These are phyloP conservation scores for Lagenorhynchus albirostris DNA, from an alignment of 2,113 vertebrate genomes.

Conservation along the genomic window DNA sequence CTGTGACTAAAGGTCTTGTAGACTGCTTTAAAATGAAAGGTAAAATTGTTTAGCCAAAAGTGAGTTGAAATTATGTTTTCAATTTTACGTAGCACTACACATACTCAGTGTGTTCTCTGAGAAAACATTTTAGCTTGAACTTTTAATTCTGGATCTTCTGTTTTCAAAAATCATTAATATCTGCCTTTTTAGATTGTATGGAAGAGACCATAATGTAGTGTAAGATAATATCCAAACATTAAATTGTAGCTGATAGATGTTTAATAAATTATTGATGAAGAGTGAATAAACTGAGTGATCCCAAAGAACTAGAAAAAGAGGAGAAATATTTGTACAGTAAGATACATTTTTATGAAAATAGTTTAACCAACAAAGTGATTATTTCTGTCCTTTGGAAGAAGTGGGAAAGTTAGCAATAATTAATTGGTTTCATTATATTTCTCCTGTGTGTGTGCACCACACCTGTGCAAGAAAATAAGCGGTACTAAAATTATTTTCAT, in stretches of 20 bases:
- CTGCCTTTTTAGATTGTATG: not conserved
- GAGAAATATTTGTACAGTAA: not conserved
- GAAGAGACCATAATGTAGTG: not conserved
- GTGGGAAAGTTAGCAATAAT: not conserved
- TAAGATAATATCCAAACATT: not conserved
- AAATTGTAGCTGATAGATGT: not conserved
- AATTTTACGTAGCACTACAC: not conserved
- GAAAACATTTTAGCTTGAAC: not conserved
- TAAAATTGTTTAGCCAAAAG: not conserved
- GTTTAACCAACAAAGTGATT: not conserved
- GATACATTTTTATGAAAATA: slow-evolving; percentile 3
- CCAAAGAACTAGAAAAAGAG: not conserved
- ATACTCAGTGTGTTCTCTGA: not conserved
- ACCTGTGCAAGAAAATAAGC: not conserved
- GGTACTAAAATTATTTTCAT: slow-evolving; percentile 2
- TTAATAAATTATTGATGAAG: not conserved
- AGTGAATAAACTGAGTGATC: not conserved
- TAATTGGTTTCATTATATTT: not conserved
- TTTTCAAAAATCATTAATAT: not conserved
- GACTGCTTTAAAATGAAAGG: not conserved
- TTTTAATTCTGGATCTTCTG: not conserved
- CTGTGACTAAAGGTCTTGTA: not conserved
- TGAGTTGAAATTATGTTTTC: not conserved
- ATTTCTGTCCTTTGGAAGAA: not conserved
- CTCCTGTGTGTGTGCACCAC: not conserved